Conservation (phyloP, 2,888 invertebrate genomes). For the Polyommatus icarus region DNA sequence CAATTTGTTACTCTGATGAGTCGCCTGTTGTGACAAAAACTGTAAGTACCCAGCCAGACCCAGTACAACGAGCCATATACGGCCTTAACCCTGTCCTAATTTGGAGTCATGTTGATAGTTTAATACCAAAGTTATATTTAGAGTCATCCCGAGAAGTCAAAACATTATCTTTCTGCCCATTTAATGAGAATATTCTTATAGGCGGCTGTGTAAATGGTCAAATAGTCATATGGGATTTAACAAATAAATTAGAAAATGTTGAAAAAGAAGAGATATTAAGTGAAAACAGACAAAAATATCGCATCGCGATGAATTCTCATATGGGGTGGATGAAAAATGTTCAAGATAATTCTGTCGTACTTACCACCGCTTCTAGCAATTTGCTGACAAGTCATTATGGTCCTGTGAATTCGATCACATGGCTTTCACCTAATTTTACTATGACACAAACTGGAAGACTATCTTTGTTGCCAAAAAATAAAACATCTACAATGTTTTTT, state of each 20-base stretch:
- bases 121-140: conserved; percentile 85
- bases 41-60: conserved; percentile 63
- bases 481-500: conserved; percentile 81
- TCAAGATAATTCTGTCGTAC: conserved; percentile 79
- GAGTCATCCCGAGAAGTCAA: conserved; percentile 84
- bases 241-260: conserved; percentile 81
- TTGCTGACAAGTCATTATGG: conserved; percentile 82
- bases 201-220: conserved; percentile 88
- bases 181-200: conserved; percentile 83
- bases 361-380: conserved; percentile 82
- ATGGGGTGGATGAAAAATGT: conserved; percentile 86
- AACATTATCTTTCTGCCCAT: conserved; percentile 84
- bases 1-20: conserved; percentile 83
- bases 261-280: conserved; percentile 83
- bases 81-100: conserved; percentile 84
- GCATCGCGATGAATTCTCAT: conserved; percentile 80
- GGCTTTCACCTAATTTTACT: conserved; percentile 83
- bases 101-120: conserved; percentile 87
- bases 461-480: conserved; percentile 50
- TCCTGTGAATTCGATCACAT: conserved; percentile 83
- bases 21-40: conserved; percentile 73
- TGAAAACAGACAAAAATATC: conserved; percentile 82
- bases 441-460: conserved; percentile 82
- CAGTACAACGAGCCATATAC: conserved; percentile 79
- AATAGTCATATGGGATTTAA: conserved; percentile 85